Evolutionary conservation across 2,888 invertebrate genomes (phyloP).

Genomic region (Microchrysa polita): DNA sequence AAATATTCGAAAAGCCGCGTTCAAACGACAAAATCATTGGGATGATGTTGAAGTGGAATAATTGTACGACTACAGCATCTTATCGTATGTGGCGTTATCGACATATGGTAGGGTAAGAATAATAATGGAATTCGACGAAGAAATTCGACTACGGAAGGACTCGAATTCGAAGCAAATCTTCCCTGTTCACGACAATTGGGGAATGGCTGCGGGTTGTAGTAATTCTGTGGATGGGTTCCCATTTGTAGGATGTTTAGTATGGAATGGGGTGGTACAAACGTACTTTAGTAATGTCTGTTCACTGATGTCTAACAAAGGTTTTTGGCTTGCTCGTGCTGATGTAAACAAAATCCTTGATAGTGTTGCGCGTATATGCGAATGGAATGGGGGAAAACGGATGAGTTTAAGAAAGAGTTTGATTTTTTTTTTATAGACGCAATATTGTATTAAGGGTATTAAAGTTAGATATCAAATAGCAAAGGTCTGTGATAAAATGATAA

Average conservation of each 20-base stretch:
- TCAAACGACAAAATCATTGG: constrained; percentile 7
- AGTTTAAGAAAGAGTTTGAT: too few relatives aligned
- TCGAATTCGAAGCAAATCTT: background rate
- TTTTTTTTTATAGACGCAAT: too few relatives aligned
- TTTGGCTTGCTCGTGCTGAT: constrained; percentile 24
- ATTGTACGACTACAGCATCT: background rate
- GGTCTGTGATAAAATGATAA: too few relatives aligned
- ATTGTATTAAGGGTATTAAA: too few relatives aligned
- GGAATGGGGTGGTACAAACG: too few relatives aligned
- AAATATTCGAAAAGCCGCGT: constrained; percentile 20
- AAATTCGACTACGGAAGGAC: background rate
- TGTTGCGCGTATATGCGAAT: background rate
- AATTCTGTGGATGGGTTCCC: too few relatives aligned
- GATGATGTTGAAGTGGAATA: background rate
- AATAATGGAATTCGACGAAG: background rate
- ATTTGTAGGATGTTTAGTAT: too few relatives aligned
- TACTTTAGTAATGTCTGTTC: too few relatives aligned
- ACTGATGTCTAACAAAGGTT: background rate
- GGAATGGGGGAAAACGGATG: too few relatives aligned
- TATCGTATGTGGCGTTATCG: constrained; percentile 20
- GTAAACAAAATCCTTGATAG: constrained; percentile 26
- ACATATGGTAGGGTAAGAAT: constrained; percentile 21
- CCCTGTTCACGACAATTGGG: constrained; percentile 16
- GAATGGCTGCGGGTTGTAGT: background rate
- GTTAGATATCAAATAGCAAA: too few relatives aligned